Conservation (phyloP, 2,797 vertebrate species). For the Tarsius wallacei region DNA sequence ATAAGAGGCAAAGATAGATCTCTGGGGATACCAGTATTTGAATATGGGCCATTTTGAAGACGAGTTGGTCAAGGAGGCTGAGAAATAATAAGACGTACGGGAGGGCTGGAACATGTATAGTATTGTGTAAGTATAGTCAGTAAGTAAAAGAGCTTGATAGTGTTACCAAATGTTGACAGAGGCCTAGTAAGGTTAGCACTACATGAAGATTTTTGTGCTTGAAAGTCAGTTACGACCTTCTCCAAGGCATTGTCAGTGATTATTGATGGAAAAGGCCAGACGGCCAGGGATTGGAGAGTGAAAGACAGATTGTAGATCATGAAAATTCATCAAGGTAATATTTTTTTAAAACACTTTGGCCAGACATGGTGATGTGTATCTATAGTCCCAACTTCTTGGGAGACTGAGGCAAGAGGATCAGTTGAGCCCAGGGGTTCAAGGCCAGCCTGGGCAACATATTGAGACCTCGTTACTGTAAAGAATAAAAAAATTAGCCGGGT, state of each 20-base stretch:
- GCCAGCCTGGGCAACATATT: not conserved
- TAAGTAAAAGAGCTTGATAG: not conserved
- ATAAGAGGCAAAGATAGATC: not conserved
- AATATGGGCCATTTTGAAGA: not conserved
- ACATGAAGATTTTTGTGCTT: not conserved
- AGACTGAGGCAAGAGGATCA: not conserved
- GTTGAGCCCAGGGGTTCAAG: not conserved
- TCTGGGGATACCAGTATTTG: not conserved
- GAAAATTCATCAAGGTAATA: conserved; percentile 23
- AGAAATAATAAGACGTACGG: not conserved
- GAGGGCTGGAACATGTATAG: not conserved
- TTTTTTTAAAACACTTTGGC: not conserved
- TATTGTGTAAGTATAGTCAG: not conserved
- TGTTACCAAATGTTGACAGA: not conserved
- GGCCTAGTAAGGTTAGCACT: accelerated
- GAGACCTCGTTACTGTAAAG: not conserved
- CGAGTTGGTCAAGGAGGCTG: not conserved
- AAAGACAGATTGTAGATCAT: not conserved
- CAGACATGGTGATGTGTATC: not conserved
- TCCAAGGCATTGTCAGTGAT: not conserved
- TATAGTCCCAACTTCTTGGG: not conserved
- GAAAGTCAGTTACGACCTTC: not conserved
- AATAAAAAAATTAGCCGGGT: no score
- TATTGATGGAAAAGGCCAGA: not conserved
- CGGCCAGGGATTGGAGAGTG: not conserved